These are phyloP conservation scores for Neomonachus schauinslandi DNA, from an alignment of 2,113 vertebrate genomes.

Conservation along the genomic window DNA sequence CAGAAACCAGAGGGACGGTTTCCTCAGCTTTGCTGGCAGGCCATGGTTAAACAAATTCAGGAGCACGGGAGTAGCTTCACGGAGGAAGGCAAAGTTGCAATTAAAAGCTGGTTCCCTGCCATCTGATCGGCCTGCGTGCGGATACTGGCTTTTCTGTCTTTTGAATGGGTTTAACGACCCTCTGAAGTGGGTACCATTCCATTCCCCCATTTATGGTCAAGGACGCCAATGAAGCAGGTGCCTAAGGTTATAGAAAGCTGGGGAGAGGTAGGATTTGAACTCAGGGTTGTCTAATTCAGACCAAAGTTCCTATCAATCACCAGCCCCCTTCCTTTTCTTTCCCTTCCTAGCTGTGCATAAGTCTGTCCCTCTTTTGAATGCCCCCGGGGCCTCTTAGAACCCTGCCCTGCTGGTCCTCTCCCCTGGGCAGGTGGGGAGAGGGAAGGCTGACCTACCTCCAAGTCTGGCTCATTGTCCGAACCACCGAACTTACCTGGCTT, in stretches of 20 bases:
- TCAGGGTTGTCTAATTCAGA: background rate
- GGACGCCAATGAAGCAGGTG: background rate
- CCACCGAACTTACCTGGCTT: background rate
- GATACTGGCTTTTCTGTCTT: background rate
- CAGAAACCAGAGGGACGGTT: background rate
- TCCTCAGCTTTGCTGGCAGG: background rate
- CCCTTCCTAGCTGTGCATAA: background rate
- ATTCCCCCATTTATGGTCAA: background rate
- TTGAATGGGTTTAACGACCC: background rate
- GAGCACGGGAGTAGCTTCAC: fast-evolving
- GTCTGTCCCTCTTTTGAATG: background rate
- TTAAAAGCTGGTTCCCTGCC: background rate
- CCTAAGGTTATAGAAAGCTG: background rate
- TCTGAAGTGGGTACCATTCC: background rate
- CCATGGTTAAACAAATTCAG: background rate
- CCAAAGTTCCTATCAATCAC: fast-evolving
- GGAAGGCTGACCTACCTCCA: background rate
- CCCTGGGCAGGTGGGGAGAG: too few species aligned
- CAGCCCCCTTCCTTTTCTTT: background rate
- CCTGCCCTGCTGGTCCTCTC: background rate
- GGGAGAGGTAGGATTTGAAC: background rate
- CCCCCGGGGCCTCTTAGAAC: background rate
- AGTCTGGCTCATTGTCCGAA: background rate
- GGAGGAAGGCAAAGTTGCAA: background rate
- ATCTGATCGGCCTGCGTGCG: background rate